A percentile compares a stretch with the other conserved stretches of the same genome.
These are phyloP conservation scores for Odiellus spinosus DNA, from an alignment of 2,888 invertebrate species.

Conservation along the genomic window DNA sequence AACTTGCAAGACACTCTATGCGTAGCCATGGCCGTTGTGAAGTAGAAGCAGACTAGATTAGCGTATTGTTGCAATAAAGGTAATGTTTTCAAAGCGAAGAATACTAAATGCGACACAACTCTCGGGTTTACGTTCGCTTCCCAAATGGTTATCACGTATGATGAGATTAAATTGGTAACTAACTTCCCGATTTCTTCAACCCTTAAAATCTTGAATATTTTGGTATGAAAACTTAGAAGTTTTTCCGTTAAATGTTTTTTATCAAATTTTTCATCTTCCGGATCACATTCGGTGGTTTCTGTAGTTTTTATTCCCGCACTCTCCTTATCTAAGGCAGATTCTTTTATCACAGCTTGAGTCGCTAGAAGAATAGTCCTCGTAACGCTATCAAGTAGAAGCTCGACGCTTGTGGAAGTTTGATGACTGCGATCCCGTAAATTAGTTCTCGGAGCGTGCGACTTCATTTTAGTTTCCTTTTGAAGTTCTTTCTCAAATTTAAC, in stretches of 20 bases:
- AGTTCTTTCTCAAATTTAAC: no score
- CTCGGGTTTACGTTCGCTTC: background rate
- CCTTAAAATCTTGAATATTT: constrained; percentile 44
- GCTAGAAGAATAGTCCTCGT: no score
- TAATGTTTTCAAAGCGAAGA: background rate
- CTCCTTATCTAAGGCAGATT: background rate
- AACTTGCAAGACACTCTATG: constrained; percentile 68
- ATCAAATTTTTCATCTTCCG: constrained; percentile 34
- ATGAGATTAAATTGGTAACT: background rate
- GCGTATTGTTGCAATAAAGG: constrained; percentile 63
- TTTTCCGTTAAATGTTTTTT: constrained; percentile 49
- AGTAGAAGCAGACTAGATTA: constrained; percentile 56
- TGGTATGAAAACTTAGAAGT: constrained; percentile 44
- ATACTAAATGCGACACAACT: background rate
- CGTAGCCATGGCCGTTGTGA: constrained; percentile 58
- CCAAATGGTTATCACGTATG: background rate
- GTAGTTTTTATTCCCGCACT: background rate
- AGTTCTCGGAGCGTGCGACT: no score
- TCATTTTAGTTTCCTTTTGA: no score
- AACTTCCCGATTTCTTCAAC: constrained; percentile 30
- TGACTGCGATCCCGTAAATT: no score
- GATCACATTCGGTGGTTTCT: constrained; percentile 8
- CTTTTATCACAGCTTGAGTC: no score
- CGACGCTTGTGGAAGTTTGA: no score
- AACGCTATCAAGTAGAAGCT: no score